These are phyloP conservation scores for Caenorhabditis inopinata DNA, from an alignment of 1,140 invertebrate species.

Conservation along the genomic window DNA sequence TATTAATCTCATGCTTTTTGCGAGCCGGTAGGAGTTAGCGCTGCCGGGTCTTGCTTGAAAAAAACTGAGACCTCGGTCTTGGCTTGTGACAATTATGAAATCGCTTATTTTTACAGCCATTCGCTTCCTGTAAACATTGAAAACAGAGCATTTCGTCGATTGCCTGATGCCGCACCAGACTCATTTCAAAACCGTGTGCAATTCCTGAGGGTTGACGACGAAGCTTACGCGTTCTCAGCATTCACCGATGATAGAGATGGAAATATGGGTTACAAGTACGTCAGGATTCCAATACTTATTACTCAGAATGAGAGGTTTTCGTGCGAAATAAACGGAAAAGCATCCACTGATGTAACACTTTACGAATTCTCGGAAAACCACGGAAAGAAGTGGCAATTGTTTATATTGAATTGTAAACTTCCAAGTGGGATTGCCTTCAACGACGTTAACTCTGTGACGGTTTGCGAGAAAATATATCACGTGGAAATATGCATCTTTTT, in stretches of 20 bases:
- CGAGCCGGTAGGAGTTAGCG: too few species aligned
- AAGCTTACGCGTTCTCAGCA: neutral
- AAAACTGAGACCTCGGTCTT: too few species aligned
- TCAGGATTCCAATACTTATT: neutral
- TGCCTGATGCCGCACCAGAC: neutral
- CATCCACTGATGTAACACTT: neutral
- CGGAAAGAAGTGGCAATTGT: neutral
- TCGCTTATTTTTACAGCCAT: too few species aligned
- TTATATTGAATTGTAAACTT: slow-evolving; percentile 9
- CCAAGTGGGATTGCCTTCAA: neutral
- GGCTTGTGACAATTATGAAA: too few species aligned
- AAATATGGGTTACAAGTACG: slow-evolving; percentile 13
- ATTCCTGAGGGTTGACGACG: neutral
- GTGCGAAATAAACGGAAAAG: neutral
- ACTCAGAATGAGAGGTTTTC: neutral
- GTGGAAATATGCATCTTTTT: neutral
- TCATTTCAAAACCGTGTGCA: neutral
- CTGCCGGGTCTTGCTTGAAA: too few species aligned
- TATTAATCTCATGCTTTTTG: too few species aligned
- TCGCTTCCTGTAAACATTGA: neutral
- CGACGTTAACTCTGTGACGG: neutral
- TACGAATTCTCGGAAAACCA: slow-evolving; percentile 25
- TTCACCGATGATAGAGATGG: neutral
- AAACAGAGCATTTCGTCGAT: neutral
- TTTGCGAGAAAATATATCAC: neutral